A percentile compares a stretch with the other conserved stretches of the same genome.
Evolutionary conservation across 2,888 invertebrate genomes (phyloP).

Genomic region (Embidobia sp.): DNA sequence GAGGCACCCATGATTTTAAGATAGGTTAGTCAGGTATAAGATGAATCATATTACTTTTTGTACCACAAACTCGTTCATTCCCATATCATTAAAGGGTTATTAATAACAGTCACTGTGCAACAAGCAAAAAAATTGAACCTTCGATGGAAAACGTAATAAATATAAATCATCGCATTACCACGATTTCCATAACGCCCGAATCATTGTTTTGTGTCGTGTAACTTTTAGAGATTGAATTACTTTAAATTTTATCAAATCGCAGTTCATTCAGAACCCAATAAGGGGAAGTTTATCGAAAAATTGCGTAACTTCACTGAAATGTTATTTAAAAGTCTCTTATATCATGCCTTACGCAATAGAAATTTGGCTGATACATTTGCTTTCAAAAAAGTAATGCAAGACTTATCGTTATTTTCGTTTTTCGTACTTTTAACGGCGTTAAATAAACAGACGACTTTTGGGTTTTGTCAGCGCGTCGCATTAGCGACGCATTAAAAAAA

Average conservation of each 20-base stretch:
- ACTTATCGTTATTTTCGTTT: slow-evolving; percentile 42
- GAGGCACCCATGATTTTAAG: slow-evolving; percentile 68
- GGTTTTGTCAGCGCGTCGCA: slow-evolving; percentile 39
- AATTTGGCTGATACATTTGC: slow-evolving; percentile 35
- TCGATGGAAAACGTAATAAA: no score
- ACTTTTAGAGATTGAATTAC: not conserved
- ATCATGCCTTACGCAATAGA: slow-evolving; percentile 24
- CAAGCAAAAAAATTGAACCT: slow-evolving; percentile 7
- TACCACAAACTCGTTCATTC: slow-evolving; percentile 53
- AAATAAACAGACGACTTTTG: slow-evolving; percentile 48
- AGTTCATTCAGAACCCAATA: not conserved
- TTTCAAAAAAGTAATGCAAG: slow-evolving; percentile 35
- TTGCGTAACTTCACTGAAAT: not conserved
- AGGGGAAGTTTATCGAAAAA: slow-evolving; percentile 1
- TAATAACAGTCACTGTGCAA: slow-evolving; percentile 22
- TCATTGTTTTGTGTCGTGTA: no score
- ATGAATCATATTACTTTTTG: slow-evolving; percentile 76
- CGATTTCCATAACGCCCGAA: no score
- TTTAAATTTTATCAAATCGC: slow-evolving; percentile 1
- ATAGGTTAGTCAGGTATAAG: slow-evolving; percentile 72
- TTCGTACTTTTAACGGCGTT: slow-evolving; percentile 27
- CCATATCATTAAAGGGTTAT: slow-evolving; percentile 29
- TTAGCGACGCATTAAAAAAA: slow-evolving; percentile 40
- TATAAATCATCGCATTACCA: no score
- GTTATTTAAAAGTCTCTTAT: slow-evolving; percentile 12